Conservation (phyloP, 2,888 invertebrate species). For the Galeopsomyia nigrocyanea region DNA sequence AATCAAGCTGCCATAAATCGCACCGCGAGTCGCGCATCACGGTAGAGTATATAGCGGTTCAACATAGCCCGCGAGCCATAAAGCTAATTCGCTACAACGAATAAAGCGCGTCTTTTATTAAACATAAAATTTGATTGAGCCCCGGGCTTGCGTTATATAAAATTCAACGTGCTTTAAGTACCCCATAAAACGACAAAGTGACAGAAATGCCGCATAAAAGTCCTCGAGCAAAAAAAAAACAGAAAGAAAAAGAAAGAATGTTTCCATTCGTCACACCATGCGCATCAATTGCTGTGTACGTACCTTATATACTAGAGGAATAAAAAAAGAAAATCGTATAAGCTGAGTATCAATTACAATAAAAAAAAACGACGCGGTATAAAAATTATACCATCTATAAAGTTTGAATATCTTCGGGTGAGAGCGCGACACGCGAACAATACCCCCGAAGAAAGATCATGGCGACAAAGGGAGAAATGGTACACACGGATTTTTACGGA, state of each 20-base stretch:
- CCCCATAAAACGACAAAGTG: conserved; percentile 8
- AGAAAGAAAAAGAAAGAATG: conserved; percentile 5
- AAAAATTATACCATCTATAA: conserved; percentile 48
- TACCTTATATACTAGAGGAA: neutral
- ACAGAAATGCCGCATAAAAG: conserved; percentile 8
- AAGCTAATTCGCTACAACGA: too few species aligned
- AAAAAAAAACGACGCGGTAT: conserved; percentile 27
- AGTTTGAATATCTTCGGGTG: conserved; percentile 17
- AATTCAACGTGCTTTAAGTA: too few species aligned
- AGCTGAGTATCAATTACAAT: conserved; percentile 43
- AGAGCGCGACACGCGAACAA: conserved; percentile 26
- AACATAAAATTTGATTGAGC: neutral
- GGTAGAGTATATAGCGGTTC: too few species aligned
- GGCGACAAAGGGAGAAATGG: conserved; percentile 13
- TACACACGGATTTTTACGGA: neutral
- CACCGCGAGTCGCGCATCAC: too few species aligned
- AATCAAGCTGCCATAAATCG: too few species aligned
- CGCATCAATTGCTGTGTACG: neutral
- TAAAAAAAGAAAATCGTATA: conserved; percentile 2
- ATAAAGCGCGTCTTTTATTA: too few species aligned
- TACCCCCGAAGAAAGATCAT: conserved; percentile 18
- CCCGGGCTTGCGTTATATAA: neutral
- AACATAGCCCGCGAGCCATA: too few species aligned
- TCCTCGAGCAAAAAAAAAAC: neutral
- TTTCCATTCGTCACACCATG: conserved; percentile 12